Base-by-base conservation (phyloP, 2,888 invertebrate genomes). In the Koerneria pararmatus region DNA sequence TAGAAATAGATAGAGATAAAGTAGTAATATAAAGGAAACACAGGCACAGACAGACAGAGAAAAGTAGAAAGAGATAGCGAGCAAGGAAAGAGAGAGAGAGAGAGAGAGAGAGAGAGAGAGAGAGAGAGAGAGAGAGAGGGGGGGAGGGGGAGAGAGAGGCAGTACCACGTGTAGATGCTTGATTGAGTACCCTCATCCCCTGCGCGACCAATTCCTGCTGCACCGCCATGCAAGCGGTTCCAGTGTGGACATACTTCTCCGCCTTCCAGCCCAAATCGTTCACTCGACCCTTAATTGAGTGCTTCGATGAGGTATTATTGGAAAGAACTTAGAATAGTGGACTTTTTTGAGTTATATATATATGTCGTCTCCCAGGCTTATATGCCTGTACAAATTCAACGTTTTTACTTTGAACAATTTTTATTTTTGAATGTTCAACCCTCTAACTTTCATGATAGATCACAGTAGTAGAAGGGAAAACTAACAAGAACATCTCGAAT, bases 181-280 rank as follows among this genome's bases (percentile, higher is more conserved):
- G n/a, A 41, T 11, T 8, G 41, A 41, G n/a, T n/a, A n/a, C n/a
- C n/a, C n/a, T n/a, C n/a, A n/a, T n/a, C n/a, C n/a, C 60, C 60
- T 19, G 35, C 19, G 35, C 48, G 27, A 62, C 62, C 56, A 67
- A 22, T 53, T 35, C 61, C 48, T 19, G 49, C 62, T 67, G 67
- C 2, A 74, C 70, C 11, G 72, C 72, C 19, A 69, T 51, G 46
- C 65, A 63, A 1, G 68, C 62, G 0, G 68, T 64, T 31, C 66
- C 65, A 15, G 68, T 68, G 8, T 58, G 64, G 1, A 68, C 49
- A 53, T 73, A 75, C 29, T 69, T 70, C 8, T 67, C 72, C 0
- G 74, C 74, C 29, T 72, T 68, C 74, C 74, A 76, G 61, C 65
- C 61, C 2, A 64, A 60, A 56, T 76, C 74, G 8, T 48, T 27